These are phyloP conservation scores for Pangasianodon hypophthalmus DNA, from an alignment of 2,113 vertebrate species.

Conservation along the genomic window DNA sequence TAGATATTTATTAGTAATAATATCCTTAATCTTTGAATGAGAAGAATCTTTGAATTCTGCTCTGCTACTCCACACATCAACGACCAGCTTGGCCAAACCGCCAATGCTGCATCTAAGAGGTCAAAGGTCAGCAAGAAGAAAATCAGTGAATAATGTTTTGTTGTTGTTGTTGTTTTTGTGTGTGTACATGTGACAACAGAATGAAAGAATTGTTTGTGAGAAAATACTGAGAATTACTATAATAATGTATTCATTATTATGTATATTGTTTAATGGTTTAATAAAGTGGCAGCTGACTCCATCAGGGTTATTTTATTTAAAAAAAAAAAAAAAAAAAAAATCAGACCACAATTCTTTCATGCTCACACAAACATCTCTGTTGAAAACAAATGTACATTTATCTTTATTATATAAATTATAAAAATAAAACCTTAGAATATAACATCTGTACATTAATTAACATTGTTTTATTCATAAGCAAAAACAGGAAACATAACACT, in stretches of 20 bases:
- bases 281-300: not conserved
- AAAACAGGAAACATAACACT: constrained; percentile 38
- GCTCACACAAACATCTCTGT: constrained; percentile 48
- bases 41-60: no score
- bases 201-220: not conserved
- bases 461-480: constrained; percentile 40
- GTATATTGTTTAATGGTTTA: not conserved
- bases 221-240: not conserved
- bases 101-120: not conserved
- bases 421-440: constrained; percentile 64
- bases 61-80: not conserved
- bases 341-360: constrained; percentile 39
- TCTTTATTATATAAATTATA: constrained; percentile 67
- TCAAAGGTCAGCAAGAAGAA: not conserved
- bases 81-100: not conserved
- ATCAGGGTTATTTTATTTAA: constrained; percentile 26
- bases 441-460: constrained; percentile 55
- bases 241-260: not conserved
- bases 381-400: constrained; percentile 58
- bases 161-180: not conserved
- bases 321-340: constrained; percentile 19
- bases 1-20: no score
- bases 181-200: not conserved
- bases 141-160: not conserved
- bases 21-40: no score